Evolutionary conservation across 2,888 invertebrate species (phyloP).

Genomic region (Drosophila eohydei): DNA sequence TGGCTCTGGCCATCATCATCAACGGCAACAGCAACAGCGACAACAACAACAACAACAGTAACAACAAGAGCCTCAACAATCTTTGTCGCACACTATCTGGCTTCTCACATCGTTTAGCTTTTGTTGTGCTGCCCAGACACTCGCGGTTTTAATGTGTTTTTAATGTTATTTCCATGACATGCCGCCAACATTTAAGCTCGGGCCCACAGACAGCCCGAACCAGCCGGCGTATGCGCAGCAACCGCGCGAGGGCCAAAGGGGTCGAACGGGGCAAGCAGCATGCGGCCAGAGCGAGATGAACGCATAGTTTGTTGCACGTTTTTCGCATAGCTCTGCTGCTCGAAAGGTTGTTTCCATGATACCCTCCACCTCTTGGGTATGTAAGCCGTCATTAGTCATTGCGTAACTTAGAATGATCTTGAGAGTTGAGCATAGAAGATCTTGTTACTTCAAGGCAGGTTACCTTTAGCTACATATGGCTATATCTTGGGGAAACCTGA

Average conservation of each 20-base stretch:
- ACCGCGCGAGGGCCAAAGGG: neutral
- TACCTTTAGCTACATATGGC: too few species aligned
- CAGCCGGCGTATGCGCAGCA: neutral
- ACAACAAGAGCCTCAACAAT: slow-evolving; percentile 46
- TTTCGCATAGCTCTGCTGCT: slow-evolving; percentile 48
- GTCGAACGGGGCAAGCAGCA: neutral
- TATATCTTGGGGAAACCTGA: too few species aligned
- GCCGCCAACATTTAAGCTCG: slow-evolving; percentile 79
- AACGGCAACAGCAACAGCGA: slow-evolving; percentile 28
- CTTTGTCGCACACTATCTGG: slow-evolving; percentile 64
- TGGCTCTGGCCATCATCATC: slow-evolving; percentile 62
- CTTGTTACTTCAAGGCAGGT: too few species aligned
- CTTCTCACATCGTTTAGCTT: slow-evolving; percentile 80
- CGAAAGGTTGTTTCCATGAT: slow-evolving; percentile 23
- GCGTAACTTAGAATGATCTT: neutral
- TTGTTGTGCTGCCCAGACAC: slow-evolving; percentile 73
- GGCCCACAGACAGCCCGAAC: slow-evolving; percentile 32
- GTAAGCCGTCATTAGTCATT: neutral
- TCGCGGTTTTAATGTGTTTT: slow-evolving; percentile 81
- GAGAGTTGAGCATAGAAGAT: neutral
- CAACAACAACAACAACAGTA: slow-evolving; percentile 10
- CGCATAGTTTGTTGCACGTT: slow-evolving; percentile 76
- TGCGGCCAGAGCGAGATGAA: slow-evolving; percentile 54
- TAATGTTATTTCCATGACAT: slow-evolving; percentile 81
- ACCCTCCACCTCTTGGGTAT: slow-evolving; percentile 4